A percentile compares a stretch with the other conserved stretches of the same genome.
Evolutionary conservation across 2,113 vertebrate species (phyloP).

Genomic region (Tragelaphus strepsiceros): DNA sequence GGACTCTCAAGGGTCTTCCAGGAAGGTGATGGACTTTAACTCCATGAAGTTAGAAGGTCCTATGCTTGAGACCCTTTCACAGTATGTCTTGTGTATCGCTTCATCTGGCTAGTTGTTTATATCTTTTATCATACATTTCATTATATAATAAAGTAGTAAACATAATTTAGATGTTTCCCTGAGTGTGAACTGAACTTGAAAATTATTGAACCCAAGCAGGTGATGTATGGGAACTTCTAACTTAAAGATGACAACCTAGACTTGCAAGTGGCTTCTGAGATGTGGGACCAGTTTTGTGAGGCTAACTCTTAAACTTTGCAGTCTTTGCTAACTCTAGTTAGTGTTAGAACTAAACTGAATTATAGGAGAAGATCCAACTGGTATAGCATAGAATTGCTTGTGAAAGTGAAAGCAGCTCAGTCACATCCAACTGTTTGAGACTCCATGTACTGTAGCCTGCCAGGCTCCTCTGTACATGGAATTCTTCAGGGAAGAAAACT

Average conservation of each 20-base stretch:
- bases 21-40: neutral
- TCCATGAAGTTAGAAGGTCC: neutral
- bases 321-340: neutral
- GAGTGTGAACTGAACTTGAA: neutral
- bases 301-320: neutral
- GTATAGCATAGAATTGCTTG: neutral
- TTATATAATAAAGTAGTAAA: neutral
- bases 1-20: neutral
- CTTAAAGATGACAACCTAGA: neutral
- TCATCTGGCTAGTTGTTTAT: neutral
- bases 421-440: neutral
- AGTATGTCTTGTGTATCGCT: neutral
- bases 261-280: neutral
- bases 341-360: neutral
- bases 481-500: neutral
- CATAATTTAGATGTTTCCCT: neutral
- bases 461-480: neutral
- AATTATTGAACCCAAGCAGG: neutral
- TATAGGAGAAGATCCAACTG: neutral
- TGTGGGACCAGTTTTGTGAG: neutral
- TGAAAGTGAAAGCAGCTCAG: neutral
- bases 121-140: neutral
- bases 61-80: neutral
- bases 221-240: neutral
- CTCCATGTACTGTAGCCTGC: neutral